Evolutionary conservation across 2,113 vertebrate species (phyloP).

Genomic region (Oncorhynchus tshawytscha): DNA sequence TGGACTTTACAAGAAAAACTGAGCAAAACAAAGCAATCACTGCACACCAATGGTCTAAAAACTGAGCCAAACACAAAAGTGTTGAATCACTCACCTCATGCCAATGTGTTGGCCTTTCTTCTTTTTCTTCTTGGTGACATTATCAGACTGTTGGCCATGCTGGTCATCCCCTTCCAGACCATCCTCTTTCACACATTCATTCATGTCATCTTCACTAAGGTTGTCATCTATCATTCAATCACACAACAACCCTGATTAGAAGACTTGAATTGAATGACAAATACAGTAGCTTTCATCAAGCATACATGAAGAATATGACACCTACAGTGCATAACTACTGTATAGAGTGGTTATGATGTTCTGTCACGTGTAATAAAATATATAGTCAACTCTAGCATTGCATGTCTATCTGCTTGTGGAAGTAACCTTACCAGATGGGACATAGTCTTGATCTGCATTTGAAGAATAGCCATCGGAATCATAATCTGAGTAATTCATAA

Average conservation of each 20-base stretch:
- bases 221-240: constrained; percentile 78
- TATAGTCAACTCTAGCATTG: too few species aligned
- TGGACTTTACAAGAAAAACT: too few species aligned
- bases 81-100: constrained; percentile 69
- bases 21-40: too few species aligned
- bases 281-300: too few species aligned
- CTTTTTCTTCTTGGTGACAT: constrained; percentile 63
- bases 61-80: neutral
- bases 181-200: constrained; percentile 85
- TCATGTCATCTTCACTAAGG: constrained; percentile 92
- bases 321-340: too few species aligned
- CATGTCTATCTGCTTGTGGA: too few species aligned
- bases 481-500: constrained; percentile 78
- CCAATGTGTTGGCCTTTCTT: constrained; percentile 58
- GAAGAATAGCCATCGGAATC: constrained; percentile 88
- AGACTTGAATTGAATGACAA: neutral
- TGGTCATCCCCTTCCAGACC: constrained; percentile 67
- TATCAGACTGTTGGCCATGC: constrained; percentile 54
- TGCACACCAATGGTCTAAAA: too few species aligned
- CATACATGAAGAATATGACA: too few species aligned
- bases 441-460: constrained; percentile 89
- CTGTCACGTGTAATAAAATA: too few species aligned
- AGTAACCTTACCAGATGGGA: constrained; percentile 83
- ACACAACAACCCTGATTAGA: neutral
- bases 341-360: too few species aligned